These are phyloP conservation scores for Dolichallabes microphthalmus DNA, from an alignment of 2,113 vertebrate genomes.

Conservation along the genomic window DNA sequence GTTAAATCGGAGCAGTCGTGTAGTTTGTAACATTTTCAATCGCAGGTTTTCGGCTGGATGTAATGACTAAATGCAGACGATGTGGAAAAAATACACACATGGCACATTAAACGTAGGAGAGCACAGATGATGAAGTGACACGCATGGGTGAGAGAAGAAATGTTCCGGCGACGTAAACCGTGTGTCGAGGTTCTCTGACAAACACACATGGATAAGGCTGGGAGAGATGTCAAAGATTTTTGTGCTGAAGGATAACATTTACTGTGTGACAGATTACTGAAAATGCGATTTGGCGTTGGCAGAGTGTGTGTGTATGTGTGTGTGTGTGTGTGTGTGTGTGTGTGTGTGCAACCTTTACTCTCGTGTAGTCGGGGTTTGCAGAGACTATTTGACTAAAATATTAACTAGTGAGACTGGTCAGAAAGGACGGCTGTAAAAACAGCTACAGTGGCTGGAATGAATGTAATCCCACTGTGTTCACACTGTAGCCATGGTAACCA, in stretches of 20 bases:
- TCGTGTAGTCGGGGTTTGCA: background rate
- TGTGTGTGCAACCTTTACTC: background rate
- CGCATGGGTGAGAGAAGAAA: conserved; percentile 5
- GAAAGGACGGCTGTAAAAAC: background rate
- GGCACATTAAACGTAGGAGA: conserved; percentile 1
- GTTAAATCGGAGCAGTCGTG: background rate
- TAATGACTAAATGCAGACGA: conserved; percentile 8
- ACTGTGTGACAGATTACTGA: background rate
- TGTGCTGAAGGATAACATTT: background rate
- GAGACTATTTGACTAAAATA: background rate
- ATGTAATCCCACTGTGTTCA: background rate
- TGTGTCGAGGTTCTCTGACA: background rate
- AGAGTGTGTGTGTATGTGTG: too few relatives aligned
- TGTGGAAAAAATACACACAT: conserved; percentile 20
- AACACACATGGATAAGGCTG: background rate
- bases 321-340: too few relatives aligned
- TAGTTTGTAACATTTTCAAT: background rate
- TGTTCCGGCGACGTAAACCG: background rate
- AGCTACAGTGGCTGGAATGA: background rate
- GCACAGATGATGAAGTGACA: conserved; percentile 10
- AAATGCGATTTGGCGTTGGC: background rate
- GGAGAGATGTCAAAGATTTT: background rate
- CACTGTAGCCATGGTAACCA: background rate
- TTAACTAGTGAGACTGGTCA: background rate
- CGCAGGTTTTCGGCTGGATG: background rate